These are phyloP conservation scores for Sarcophaga carnaria DNA, from an alignment of 2,888 invertebrate genomes.

Conservation along the genomic window DNA sequence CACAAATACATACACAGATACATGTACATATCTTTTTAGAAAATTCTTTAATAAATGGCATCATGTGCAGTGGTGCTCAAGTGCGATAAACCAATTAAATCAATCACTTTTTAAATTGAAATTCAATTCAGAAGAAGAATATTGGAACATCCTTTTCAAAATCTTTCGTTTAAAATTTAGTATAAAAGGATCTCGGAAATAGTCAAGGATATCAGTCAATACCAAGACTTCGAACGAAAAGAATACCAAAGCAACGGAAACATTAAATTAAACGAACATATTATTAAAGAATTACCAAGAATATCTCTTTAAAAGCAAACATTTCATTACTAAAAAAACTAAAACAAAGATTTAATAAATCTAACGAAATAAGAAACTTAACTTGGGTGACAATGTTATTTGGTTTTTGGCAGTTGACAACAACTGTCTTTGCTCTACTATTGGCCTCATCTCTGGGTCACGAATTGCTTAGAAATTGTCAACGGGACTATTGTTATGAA, in stretches of 20 bases:
- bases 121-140: conserved; percentile 66
- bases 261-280: background rate
- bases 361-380: conserved; percentile 1
- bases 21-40: background rate
- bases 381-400: conserved; percentile 71
- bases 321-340: background rate
- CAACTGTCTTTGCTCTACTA: conserved; percentile 71
- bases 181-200: conserved; percentile 69
- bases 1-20: background rate
- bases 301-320: conserved; percentile 22
- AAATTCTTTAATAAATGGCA: conserved; percentile 1
- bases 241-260: conserved; percentile 3
- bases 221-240: conserved; percentile 57
- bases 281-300: conserved; percentile 24
- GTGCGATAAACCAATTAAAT: conserved; percentile 72
- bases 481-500: conserved; percentile 65
- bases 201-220: conserved; percentile 64
- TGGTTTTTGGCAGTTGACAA: conserved; percentile 73
- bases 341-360: conserved; percentile 1
- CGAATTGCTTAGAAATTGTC: conserved; percentile 57
- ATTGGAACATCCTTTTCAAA: background rate
- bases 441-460: conserved; percentile 70
- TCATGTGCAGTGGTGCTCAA: conserved; percentile 70
- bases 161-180: conserved; percentile 5
- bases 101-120: conserved; percentile 70